Conservation (phyloP, 2,797 vertebrate genomes). For the Crocodylus rhombifer region DNA sequence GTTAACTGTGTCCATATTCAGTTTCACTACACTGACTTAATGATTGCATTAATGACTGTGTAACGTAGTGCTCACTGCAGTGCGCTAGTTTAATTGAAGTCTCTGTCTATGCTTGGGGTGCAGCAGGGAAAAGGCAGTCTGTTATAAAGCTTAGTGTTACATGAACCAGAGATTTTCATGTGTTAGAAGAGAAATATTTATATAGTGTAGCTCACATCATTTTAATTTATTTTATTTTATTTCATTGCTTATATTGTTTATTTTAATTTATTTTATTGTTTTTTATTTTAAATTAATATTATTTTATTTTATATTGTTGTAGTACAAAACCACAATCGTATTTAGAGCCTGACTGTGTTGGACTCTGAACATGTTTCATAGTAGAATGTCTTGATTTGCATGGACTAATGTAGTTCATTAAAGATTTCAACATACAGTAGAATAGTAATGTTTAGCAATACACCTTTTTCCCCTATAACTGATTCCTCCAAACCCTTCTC, state of each 20-base stretch:
- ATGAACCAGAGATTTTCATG: not conserved
- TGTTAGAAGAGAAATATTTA: not conserved
- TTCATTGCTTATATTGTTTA: too few species aligned
- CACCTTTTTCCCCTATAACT: not conserved
- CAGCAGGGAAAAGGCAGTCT: constrained; percentile 43
- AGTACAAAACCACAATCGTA: not conserved
- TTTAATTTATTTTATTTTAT: not conserved
- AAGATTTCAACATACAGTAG: not conserved
- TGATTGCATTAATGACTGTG: constrained; percentile 80
- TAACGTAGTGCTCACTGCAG: constrained; percentile 67
- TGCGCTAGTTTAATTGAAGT: constrained; percentile 74
- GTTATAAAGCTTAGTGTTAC: constrained; percentile 19
- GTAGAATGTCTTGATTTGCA: not conserved
- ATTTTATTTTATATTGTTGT: not conserved
- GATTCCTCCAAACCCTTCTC: not conserved
- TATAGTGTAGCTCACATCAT: not conserved
- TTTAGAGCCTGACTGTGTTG: not conserved
- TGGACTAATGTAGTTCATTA: not conserved
- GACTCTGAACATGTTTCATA: not conserved
- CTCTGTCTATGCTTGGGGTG: constrained; percentile 74
- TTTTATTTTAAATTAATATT: not conserved
- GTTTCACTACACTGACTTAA: constrained; percentile 80
- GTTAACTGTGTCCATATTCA: constrained; percentile 55
- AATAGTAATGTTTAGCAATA: not conserved
- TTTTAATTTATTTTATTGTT: too few species aligned